Base-by-base conservation (phyloP, 1,140 invertebrate species). In the Tetramorium simillimum region DNA sequence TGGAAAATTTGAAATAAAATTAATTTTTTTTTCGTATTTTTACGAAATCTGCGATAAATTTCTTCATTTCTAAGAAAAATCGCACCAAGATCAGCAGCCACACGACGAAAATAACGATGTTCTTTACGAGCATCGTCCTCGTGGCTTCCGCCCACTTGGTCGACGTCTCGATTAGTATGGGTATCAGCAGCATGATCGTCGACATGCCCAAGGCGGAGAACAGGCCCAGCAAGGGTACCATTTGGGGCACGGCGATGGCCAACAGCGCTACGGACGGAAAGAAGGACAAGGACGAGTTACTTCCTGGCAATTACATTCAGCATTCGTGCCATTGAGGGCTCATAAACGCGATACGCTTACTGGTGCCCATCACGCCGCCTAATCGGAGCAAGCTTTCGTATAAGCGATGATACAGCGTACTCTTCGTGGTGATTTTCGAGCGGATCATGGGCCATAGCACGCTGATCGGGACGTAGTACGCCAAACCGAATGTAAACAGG, bases 151-250 rank as follows among this genome's bases (percentile, higher is more conserved):
- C 49, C 93, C 92, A 94, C 43, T 91, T 93, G 1, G 90, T 93
- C 18, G 86, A 65, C 33, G 96, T 94, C 85, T 97, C 96, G 73
- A 97, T 96, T 58, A 97, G 81, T n/a, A 96, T 95, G 49, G 97
- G 97, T 88, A 97, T 96, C 49, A 97, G 95, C 28, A 93, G 28
- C 81, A 89, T 91, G 14, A 90, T 65, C 16, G 93, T 91, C 33
- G 90, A 91, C 63, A 92, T 91, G 28, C 86, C 88, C 2, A 94
- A 6, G 3, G 92, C 82, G 9, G 92, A 49, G 7, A 93, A 76
- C 3, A 93, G 84, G n/a, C 91, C 89, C 6, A 93, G 69, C 5
- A 94, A 49, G 16, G 91, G 90, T 28, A 87, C 75, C 91, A 94
- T 86, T 86, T 92, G 70, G 7, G 92, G 92, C 5, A 93, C 24